A percentile compares a stretch with the other conserved stretches of the same genome.
These are phyloP conservation scores for Montipora sp. DNA, from an alignment of 64 coral and sea anemone genomes.

Conservation along the genomic window DNA sequence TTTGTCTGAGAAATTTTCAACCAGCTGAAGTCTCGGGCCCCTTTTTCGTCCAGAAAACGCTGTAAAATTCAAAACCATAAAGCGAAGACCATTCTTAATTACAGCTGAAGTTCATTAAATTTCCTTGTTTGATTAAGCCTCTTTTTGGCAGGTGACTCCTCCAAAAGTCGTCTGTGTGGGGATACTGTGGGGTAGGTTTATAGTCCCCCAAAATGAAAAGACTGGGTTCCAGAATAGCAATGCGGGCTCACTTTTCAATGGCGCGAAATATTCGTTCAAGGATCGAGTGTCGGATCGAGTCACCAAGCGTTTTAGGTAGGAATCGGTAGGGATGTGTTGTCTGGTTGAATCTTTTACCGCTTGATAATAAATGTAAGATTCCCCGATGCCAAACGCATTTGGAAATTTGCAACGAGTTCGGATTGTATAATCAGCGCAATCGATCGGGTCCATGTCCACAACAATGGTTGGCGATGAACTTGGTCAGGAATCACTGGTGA, in stretches of 20 bases:
- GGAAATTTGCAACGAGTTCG: not conserved
- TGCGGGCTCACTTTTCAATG: constrained; percentile 40
- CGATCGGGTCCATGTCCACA: not conserved
- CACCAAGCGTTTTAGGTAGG: not conserved
- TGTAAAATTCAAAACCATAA: no score
- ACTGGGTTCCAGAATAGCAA: constrained; percentile 24
- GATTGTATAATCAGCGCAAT: not conserved
- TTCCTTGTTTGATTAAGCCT: no score
- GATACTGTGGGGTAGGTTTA: no score
- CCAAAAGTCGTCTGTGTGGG: no score
- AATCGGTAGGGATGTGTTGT: no score
- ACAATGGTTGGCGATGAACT: constrained; percentile 48
- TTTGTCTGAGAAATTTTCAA: no score
- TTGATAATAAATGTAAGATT: not conserved
- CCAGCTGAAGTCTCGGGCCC: no score
- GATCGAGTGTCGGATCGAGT: no score
- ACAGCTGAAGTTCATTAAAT: no score
- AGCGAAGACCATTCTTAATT: no score
- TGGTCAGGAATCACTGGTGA: not conserved
- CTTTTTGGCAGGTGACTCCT: no score
- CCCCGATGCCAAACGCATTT: not conserved
- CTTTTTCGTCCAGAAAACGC: no score
- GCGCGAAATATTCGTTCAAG: constrained; percentile 1
- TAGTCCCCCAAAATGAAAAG: not conserved
- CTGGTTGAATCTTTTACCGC: not conserved